Evolutionary conservation across 2,888 invertebrate genomes (phyloP), one percentile per base, ranked within the genome.

Genomic region (Platypus cylindrus): DNA sequence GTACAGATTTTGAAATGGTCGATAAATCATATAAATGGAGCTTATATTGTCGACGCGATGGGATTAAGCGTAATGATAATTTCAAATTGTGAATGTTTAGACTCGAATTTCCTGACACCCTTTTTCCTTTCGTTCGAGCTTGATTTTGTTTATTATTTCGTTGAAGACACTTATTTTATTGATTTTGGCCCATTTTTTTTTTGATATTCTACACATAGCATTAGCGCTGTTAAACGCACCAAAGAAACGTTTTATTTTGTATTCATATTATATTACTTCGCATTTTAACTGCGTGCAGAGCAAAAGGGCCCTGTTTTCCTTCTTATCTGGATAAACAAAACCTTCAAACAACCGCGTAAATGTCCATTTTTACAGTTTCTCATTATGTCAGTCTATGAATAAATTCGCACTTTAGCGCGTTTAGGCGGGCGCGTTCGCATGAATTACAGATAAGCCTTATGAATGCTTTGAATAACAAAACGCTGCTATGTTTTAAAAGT

Each of bases 361-460:
- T 63, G 64, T 62, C 61, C 63, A 65, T 65, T 65, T 65, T 64
- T 64, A 64, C 64, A 61, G 64, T 64, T 64, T 65, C 64, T 65
- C 64, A 65, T 65, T 65, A 65, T 63, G 61, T 60, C 57, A 60
- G 56, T 63, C 65, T 64, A 65, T 64, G 64, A 64, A 65, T 65
- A 65, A 65, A 65, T 64, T 65, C 63, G 62, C 64, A 64, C 64
- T 65, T 63, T 52, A 52, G 53, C 54, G 57, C 58, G 59, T n/a
- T n/a, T 56, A 55, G 56, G 53, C 54, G 52, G 51, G 37, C 52
- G 45, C 50, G 48, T 45, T 49, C 45, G 48, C 53, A 56, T 53
- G 60, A 60, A 59, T 58, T 59, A 57, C 56, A 58, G 60, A 60
- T 60, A 62, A 61, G 59, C 59, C 48, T 7, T 44, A 45, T 47